Conservation (phyloP, 2,797 vertebrate species). For the Etheostoma perlongum region DNA sequence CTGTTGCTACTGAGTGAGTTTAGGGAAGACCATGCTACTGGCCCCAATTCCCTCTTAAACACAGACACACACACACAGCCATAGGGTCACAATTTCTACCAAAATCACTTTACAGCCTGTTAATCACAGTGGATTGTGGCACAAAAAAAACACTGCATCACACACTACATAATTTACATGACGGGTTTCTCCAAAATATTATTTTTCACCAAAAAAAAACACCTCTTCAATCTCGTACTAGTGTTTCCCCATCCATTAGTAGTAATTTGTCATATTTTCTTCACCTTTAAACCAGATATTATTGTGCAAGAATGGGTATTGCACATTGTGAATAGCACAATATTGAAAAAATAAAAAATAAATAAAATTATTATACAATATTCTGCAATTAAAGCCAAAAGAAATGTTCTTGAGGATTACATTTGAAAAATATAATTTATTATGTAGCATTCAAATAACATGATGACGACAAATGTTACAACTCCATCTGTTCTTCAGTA, state of each 20-base stretch:
- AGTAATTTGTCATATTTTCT: slow-evolving; percentile 16
- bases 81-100: slow-evolving; percentile 69
- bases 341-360: neutral
- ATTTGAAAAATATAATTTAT: neutral
- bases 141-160: slow-evolving; percentile 66
- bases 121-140: slow-evolving; percentile 65
- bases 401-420: neutral
- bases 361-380: neutral
- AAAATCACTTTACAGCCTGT: slow-evolving; percentile 65
- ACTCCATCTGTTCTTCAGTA: slow-evolving; percentile 48
- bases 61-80: slow-evolving; percentile 62
- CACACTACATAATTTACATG: slow-evolving; percentile 40
- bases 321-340: neutral
- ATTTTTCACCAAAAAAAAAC: neutral
- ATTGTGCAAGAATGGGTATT: slow-evolving; percentile 3
- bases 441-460: slow-evolving; percentile 15
- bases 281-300: slow-evolving; percentile 18
- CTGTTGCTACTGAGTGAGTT: slow-evolving; percentile 73
- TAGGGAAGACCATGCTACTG: slow-evolving; percentile 66
- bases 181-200: slow-evolving; percentile 17
- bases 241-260: slow-evolving; percentile 20
- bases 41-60: slow-evolving; percentile 64
- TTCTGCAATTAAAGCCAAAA: neutral
- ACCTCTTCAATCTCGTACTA: neutral
- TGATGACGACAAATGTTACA: slow-evolving; percentile 19